These are phyloP conservation scores for Cotesia typhae DNA, from an alignment of 1,140 invertebrate genomes.

Conservation along the genomic window DNA sequence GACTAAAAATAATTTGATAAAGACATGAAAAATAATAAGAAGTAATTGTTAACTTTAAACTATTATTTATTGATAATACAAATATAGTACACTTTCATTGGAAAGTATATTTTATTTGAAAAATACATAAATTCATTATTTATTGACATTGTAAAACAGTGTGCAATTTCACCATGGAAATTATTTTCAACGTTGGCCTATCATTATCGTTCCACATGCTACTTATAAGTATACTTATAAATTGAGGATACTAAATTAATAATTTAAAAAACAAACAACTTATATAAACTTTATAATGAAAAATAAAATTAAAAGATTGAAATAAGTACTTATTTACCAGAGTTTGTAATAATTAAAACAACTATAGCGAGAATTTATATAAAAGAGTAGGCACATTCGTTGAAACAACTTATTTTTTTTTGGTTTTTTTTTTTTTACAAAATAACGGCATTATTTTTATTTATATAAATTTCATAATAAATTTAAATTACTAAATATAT, in stretches of 20 bases:
- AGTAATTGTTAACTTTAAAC: slow-evolving; percentile 18
- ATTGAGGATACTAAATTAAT: too few relatives aligned
- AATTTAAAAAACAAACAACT: too few relatives aligned
- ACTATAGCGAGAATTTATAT: slow-evolving; percentile 5
- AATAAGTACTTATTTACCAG: too few relatives aligned
- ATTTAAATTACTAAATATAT: slow-evolving; percentile 10
- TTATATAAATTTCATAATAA: background rate
- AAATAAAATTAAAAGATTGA: too few relatives aligned
- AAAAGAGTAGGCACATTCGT: slow-evolving; percentile 27
- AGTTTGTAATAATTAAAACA: too few relatives aligned
- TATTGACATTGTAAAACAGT: slow-evolving; percentile 6
- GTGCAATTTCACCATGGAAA: background rate
- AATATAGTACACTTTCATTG: slow-evolving; percentile 53
- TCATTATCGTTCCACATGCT: background rate
- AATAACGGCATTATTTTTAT: slow-evolving; percentile 12
- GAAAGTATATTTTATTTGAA: slow-evolving; percentile 48
- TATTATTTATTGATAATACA: slow-evolving; percentile 48
- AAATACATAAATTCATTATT: slow-evolving; percentile 44
- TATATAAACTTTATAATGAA: too few relatives aligned
- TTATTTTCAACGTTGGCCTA: slow-evolving; percentile 6
- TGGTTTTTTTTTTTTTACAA: slow-evolving; percentile 1
- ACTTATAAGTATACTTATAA: too few relatives aligned
- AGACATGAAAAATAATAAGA: background rate
- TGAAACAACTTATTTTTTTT: background rate
- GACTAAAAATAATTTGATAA: too few relatives aligned